Base-by-base conservation (phyloP, 37 sponge, comb jelly and placozoan species). In the Petrosia ficiformis region DNA sequence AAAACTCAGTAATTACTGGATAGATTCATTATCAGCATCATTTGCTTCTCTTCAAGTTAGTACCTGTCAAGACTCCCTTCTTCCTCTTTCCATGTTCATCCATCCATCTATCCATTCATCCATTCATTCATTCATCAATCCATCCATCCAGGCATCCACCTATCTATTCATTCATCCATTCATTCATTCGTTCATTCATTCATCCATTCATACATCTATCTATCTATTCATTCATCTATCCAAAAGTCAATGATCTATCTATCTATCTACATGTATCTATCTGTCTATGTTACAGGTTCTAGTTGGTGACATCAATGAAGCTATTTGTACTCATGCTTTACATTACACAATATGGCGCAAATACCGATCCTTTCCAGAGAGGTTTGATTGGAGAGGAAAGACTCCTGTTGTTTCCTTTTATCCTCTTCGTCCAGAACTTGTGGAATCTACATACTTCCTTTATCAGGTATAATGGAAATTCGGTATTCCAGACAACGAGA, bases 341-440 rank as follows among this genome's bases (percentile, higher is more conserved):
- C 84, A 83, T 64, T 97, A 97, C 82, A 74, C 92, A 21, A 77
- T 97, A 26, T 97, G 98, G 98, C 69, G 95, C 39, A 76, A 85
- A 48, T 97, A 92, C 38, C 90, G 80, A 58, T 82, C 92, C 25
- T 67, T 97, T 29, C 98, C 98, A n/a, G 98, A 97, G 73, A 74
- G 94, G 35, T 97, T 85, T 65, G 86, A 97, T 74, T 91, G 86
- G 90, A 65, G 84, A 26, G 33, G 59, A 28, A 94, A 86, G 72
- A 16, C 75, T 1, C 87, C 94, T 66, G 80, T 78, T n/a, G 92
- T 94, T 10, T 65, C 76, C 11, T 89, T 97, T 69, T 97, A 94
- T 44, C 98, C 98, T 14, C 89, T 97, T 69, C 71, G 98, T 21
- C 98, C 98, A 19, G 98, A 97, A 68, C 83, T 97, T 37, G 94